phyloP scores from a whole-genome alignment of 2,113 vertebrate genomes.

The Zingel zingel region DNA sequence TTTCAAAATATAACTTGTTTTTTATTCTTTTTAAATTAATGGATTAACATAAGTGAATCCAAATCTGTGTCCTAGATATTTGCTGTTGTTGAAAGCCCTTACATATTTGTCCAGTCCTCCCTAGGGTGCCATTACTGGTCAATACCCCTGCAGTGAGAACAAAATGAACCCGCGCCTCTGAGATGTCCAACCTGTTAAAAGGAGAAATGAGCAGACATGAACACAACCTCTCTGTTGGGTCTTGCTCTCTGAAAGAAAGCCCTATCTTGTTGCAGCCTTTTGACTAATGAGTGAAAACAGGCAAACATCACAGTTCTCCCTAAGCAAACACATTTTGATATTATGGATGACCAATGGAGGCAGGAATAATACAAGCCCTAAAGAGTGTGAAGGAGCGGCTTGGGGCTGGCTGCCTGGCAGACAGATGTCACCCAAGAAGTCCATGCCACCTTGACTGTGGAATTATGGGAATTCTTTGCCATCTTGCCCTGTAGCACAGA shows the following conservation, averaged over 20 bases:
- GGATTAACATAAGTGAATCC: slow-evolving; percentile 51
- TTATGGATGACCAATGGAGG: slow-evolving; percentile 75
- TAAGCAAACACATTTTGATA: slow-evolving; percentile 77
- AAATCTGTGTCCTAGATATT: slow-evolving; percentile 66
- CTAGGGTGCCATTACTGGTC: slow-evolving; percentile 80
- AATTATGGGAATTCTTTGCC: slow-evolving; percentile 67
- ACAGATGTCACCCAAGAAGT: slow-evolving; percentile 52
- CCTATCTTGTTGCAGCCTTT: slow-evolving; percentile 61
- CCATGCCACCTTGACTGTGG: slow-evolving; percentile 58
- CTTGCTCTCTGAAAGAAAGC: slow-evolving; percentile 52
- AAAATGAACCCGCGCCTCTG: slow-evolving; percentile 80
- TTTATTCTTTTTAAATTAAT: slow-evolving; percentile 58
- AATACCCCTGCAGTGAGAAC: slow-evolving; percentile 80
- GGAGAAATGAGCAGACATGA: slow-evolving; percentile 78
- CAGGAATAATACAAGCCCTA: slow-evolving; percentile 61
- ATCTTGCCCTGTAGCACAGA: slow-evolving; percentile 34
- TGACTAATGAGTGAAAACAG: slow-evolving; percentile 81
- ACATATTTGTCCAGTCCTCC: slow-evolving; percentile 71
- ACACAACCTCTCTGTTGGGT: slow-evolving; percentile 59
- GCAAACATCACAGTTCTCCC: slow-evolving; percentile 65
- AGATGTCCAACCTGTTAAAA: slow-evolving; percentile 82
- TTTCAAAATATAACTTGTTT: slow-evolving; percentile 37
- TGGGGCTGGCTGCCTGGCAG: slow-evolving; percentile 36
- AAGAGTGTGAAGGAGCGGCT: slow-evolving; percentile 64
- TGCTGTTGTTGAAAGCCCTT: slow-evolving; percentile 74